Evolutionary conservation across 2,113 vertebrate species (phyloP).

Genomic region (Python bivittatus): DNA sequence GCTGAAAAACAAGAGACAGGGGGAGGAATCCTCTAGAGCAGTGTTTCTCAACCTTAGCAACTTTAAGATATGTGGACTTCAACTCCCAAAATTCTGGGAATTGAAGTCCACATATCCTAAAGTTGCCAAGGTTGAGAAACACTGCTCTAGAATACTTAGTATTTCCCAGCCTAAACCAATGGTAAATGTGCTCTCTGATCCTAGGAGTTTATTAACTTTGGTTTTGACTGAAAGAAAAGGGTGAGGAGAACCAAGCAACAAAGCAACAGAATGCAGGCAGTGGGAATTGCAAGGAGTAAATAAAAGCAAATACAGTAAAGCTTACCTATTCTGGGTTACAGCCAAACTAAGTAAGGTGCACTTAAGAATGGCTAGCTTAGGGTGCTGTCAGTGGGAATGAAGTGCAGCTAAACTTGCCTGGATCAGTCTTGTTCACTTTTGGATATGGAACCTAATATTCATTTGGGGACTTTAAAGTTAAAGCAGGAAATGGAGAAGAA

Average conservation of each 20-base stretch:
- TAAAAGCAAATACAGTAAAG: background rate
- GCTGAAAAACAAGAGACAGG: background rate
- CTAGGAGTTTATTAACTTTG: background rate
- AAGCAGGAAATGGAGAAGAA: background rate
- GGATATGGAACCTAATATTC: background rate
- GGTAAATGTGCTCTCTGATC: background rate
- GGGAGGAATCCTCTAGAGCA: too few species aligned
- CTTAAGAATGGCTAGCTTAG: background rate
- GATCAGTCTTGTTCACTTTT: background rate
- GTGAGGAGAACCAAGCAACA: background rate
- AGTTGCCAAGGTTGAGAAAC: too few species aligned
- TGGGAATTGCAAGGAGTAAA: background rate
- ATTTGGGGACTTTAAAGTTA: background rate
- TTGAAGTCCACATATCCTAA: too few species aligned
- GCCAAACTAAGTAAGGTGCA: background rate
- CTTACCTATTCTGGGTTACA: background rate
- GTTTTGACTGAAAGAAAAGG: background rate
- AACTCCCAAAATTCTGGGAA: too few species aligned
- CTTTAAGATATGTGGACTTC: too few species aligned
- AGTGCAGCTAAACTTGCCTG: background rate
- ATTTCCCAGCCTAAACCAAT: background rate
- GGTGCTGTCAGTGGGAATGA: background rate
- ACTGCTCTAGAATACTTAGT: background rate
- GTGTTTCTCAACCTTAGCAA: too few species aligned
- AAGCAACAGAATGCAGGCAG: background rate